Evolutionary conservation across 2,797 vertebrate genomes (phyloP).

Genomic region (Tinamus major): DNA sequence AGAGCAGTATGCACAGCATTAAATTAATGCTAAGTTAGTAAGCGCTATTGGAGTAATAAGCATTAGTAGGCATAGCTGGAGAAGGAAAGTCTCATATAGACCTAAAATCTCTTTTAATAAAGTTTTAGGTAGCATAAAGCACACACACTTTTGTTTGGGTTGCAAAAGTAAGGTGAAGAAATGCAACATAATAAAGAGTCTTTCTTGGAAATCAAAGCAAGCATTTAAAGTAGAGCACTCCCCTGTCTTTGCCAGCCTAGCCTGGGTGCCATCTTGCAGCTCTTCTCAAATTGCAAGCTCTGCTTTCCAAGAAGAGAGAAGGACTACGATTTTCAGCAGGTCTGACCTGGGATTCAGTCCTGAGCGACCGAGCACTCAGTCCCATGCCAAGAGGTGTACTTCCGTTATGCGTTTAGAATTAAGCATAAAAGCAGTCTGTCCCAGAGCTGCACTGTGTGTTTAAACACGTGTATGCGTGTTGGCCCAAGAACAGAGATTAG

Average conservation of each 20-base stretch:
- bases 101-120: neutral
- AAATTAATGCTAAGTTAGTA: neutral
- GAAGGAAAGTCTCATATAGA: neutral
- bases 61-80: too few species aligned
- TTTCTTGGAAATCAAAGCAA: slow-evolving; percentile 27
- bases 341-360: neutral
- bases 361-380: neutral
- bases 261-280: neutral
- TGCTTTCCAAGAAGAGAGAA: neutral
- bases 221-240: neutral
- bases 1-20: neutral
- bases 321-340: neutral
- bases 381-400: neutral
- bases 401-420: rapidly evolving
- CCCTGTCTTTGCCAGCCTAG: neutral
- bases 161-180: neutral
- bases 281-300: neutral
- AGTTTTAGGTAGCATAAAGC: neutral
- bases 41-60: neutral
- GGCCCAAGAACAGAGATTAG: neutral
- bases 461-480: rapidly evolving
- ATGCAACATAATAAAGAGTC: neutral
- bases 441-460: neutral
- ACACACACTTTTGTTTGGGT: neutral
- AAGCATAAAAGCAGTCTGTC: neutral